Percentiles rank a stretch among this genome's conserved stretches.
These are phyloP conservation scores for Heliothis peltigera DNA, from an alignment of 2,888 invertebrate species.

Conservation along the genomic window DNA sequence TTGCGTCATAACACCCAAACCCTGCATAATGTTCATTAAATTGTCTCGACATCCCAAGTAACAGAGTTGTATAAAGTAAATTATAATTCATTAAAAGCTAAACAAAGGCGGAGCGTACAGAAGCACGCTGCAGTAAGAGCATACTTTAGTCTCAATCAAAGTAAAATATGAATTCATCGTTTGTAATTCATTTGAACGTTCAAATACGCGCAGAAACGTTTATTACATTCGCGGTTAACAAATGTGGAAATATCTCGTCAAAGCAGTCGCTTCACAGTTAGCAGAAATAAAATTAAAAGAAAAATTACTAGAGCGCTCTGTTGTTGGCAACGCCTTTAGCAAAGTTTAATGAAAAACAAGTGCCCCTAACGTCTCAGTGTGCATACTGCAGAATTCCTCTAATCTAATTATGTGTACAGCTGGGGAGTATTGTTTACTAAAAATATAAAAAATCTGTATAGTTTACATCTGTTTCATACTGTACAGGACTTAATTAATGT, in stretches of 20 bases:
- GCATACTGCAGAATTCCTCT: constrained; percentile 71
- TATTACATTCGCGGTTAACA: constrained; percentile 23
- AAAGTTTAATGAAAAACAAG: constrained; percentile 76
- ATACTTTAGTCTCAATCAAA: constrained; percentile 25
- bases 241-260: constrained; percentile 43
- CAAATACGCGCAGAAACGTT: constrained; percentile 10
- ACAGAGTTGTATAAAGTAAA: constrained; percentile 58
- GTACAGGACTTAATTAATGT: constrained; percentile 14
- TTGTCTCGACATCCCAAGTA: constrained; percentile 65
- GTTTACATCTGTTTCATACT: constrained; percentile 4
- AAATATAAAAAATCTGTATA: constrained; percentile 39
- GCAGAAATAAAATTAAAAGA: constrained; percentile 65
- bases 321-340: constrained; percentile 71
- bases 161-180: constrained; percentile 23
- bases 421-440: constrained; percentile 65
- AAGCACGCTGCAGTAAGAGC: constrained; percentile 7
- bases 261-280: constrained; percentile 38
- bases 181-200: constrained; percentile 30
- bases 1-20: constrained; percentile 62
- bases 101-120: constrained; percentile 30
- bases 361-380: constrained; percentile 69
- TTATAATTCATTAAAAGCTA: constrained; percentile 52
- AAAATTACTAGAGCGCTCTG: constrained; percentile 63
- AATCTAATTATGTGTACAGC: constrained; percentile 76
- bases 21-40: constrained; percentile 63